phyloP scores from a whole-genome alignment of 1,140 invertebrate genomes.

The Heterodera schachtii region DNA sequence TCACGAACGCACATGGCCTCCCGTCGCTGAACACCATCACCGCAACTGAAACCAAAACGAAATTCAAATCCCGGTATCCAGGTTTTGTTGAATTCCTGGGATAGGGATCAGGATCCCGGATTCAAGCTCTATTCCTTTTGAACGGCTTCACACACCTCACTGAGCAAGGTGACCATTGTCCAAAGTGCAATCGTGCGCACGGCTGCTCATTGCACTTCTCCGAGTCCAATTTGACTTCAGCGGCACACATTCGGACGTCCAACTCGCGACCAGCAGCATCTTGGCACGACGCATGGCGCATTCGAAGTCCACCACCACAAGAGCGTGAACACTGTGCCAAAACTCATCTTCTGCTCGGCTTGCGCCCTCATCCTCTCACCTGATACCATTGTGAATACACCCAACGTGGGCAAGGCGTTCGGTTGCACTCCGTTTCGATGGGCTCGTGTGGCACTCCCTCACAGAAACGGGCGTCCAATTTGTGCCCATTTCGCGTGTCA shows the following conservation, averaged over 20 bases:
- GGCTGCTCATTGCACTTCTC: conserved; percentile 60
- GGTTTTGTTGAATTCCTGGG: no score
- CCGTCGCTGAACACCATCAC: conserved; percentile 72
- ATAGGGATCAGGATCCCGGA: no score
- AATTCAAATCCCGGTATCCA: no score
- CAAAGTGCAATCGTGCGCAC: conserved; percentile 63
- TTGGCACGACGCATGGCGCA: conserved; percentile 72
- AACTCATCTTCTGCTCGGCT: not conserved
- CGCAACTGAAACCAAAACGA: conserved; percentile 51
- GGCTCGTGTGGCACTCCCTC: conserved; percentile 51
- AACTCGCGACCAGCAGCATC: conserved; percentile 66
- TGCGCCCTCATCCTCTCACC: conserved; percentile 16
- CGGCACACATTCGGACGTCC: conserved; percentile 37
- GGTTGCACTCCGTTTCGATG: conserved; percentile 57
- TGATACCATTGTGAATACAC: conserved; percentile 59
- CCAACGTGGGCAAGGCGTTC: conserved; percentile 61
- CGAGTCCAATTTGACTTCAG: conserved; percentile 42
- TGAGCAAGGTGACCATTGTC: conserved; percentile 71
- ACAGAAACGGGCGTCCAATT: conserved; percentile 51
- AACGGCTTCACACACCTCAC: conserved; percentile 69
- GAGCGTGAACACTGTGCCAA: conserved; percentile 73
- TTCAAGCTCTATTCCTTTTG: no score
- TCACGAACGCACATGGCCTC: conserved; percentile 69
- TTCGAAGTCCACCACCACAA: conserved; percentile 75
- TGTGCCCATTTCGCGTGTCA: conserved; percentile 63